These are phyloP conservation scores for Chitala chitala DNA, from an alignment of 2,113 vertebrate species.

Conservation along the genomic window DNA sequence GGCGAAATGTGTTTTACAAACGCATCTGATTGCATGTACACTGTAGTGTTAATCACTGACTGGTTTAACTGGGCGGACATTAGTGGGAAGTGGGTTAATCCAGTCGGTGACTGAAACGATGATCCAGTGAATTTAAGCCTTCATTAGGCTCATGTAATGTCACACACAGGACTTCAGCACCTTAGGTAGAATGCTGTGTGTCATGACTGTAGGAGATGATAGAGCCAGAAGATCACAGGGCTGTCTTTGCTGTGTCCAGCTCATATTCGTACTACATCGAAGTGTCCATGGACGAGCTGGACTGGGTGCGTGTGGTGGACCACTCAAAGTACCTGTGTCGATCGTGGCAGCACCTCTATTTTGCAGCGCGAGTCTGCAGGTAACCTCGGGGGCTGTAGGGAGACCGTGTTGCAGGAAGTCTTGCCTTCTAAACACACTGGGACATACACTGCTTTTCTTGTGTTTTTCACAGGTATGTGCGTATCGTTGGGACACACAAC, in stretches of 20 bases:
- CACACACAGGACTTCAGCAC: no score
- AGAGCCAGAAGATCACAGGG: no score
- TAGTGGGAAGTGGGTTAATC: no score
- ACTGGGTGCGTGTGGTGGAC: constrained; percentile 93
- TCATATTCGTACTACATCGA: constrained; percentile 98
- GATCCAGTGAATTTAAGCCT: no score
- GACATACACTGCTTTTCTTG: neutral
- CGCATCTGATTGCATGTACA: neutral
- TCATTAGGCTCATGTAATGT: no score
- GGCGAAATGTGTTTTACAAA: neutral
- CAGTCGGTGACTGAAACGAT: no score
- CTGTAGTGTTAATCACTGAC: no score
- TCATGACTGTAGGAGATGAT: no score
- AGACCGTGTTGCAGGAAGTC: neutral
- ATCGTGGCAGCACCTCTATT: constrained; percentile 95
- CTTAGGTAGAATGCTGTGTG: no score
- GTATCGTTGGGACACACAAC: constrained; percentile 96
- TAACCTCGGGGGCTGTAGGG: constrained; percentile 41
- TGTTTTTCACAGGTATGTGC: constrained; percentile 82
- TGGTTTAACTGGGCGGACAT: no score
- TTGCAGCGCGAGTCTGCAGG: constrained; percentile 91
- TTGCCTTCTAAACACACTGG: no score
- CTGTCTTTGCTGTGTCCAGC: constrained; percentile 48
- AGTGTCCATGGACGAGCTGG: constrained; percentile 97
- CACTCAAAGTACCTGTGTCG: constrained; percentile 91